These are phyloP conservation scores for Apis laboriosa DNA, from an alignment of 1,140 invertebrate genomes.

Conservation along the genomic window DNA sequence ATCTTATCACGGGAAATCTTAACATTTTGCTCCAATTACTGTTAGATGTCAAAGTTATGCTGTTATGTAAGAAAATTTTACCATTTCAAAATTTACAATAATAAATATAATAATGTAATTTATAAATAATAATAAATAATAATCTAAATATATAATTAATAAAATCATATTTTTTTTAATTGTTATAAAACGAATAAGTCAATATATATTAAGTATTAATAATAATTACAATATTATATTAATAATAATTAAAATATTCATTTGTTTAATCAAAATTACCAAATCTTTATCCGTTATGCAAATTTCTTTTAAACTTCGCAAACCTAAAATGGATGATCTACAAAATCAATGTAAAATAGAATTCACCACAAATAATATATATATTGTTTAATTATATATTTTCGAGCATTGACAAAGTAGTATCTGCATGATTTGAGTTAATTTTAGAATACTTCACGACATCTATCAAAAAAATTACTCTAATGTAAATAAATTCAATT, in stretches of 20 bases:
- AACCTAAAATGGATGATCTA: neutral
- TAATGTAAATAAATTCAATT: neutral
- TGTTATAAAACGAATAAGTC: neutral
- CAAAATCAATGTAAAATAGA: conserved; percentile 9
- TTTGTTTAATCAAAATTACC: conserved; percentile 11
- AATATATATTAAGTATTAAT: neutral
- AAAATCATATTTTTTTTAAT: neutral
- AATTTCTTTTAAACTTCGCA: neutral
- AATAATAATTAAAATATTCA: neutral
- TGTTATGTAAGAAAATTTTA: conserved; percentile 63
- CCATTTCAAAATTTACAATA: conserved; percentile 12
- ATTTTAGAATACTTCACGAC: conserved; percentile 10
- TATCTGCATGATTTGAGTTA: neutral
- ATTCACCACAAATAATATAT: neutral
- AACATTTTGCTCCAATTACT: conserved; percentile 79
- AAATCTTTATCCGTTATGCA: neutral
- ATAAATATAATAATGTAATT: conserved; percentile 36
- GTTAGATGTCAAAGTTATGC: conserved; percentile 24
- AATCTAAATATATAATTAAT: conserved; percentile 15
- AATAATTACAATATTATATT: neutral
- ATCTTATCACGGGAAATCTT: conserved; percentile 81
- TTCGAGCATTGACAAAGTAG: neutral
- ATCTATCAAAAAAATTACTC: neutral
- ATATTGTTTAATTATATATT: neutral
- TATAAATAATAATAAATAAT: neutral